Conservation (phyloP, 2,888 invertebrate genomes). For the Parnassius smintheus region DNA sequence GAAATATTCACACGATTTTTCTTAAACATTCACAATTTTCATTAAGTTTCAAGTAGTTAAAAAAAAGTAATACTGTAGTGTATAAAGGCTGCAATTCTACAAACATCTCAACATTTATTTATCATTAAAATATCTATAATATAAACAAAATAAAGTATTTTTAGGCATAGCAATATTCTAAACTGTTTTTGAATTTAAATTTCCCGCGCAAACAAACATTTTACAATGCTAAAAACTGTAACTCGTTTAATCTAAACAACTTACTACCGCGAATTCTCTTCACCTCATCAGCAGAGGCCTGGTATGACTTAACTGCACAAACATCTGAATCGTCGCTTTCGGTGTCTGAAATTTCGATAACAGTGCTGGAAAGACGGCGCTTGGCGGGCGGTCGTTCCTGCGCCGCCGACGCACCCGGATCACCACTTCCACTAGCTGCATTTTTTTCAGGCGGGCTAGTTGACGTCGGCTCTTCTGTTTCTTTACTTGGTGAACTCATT, state of each 20-base stretch:
- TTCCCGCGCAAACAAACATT: conserved; percentile 56
- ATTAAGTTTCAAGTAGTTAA: background rate
- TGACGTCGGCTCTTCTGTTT: conserved; percentile 63
- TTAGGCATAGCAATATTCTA: too few species aligned
- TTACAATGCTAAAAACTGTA: conserved; percentile 21
- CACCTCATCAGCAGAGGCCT: conserved; percentile 74
- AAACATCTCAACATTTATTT: too few species aligned
- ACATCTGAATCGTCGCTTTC: conserved; percentile 77
- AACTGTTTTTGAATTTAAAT: conserved; percentile 34
- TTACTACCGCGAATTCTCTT: conserved; percentile 74
- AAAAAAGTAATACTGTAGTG: too few species aligned
- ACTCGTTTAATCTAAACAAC: conserved; percentile 26
- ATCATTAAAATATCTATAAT: too few species aligned
- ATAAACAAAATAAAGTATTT: too few species aligned
- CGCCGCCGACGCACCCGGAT: conserved; percentile 39
- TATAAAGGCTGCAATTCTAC: too few species aligned
- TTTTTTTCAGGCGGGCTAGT: conserved; percentile 47
- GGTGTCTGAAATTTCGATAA: conserved; percentile 75
- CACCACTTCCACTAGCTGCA: conserved; percentile 39
- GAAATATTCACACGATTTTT: background rate
- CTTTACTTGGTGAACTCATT: conserved; percentile 71
- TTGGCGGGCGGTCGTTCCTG: conserved; percentile 59
- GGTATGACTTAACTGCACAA: conserved; percentile 75
- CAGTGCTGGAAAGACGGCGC: conserved; percentile 60
- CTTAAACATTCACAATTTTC: too few species aligned